These are phyloP conservation scores for Halcyon smyrnensis DNA, from an alignment of 2,797 vertebrate genomes.

Conservation along the genomic window DNA sequence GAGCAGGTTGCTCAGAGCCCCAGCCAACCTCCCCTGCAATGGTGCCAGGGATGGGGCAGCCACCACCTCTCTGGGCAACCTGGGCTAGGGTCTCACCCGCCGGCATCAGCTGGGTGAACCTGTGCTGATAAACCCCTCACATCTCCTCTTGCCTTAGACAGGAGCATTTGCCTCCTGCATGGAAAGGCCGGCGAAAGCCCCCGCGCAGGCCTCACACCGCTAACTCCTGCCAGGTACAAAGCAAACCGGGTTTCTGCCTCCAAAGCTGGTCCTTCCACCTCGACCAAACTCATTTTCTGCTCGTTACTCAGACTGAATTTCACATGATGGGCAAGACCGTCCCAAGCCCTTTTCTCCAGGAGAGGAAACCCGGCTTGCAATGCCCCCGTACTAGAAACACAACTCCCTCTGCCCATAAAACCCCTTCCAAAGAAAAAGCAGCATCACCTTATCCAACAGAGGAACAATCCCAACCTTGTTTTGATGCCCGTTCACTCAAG, in stretches of 20 bases:
- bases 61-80: background rate
- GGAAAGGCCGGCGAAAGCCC: background rate
- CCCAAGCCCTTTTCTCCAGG: background rate
- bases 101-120: background rate
- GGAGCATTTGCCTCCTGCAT: fast-evolving
- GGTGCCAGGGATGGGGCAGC: background rate
- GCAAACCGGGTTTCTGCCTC: background rate
- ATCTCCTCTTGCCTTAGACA: background rate
- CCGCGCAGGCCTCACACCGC: background rate
- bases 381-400: fast-evolving
- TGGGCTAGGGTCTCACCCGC: background rate
- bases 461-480: background rate
- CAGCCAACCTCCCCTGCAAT: background rate
- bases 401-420: background rate
- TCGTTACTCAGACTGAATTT: fast-evolving
- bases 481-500: background rate
- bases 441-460: background rate
- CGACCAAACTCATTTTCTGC: background rate
- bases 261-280: background rate
- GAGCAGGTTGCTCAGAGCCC: background rate
- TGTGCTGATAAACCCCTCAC: background rate
- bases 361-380: background rate
- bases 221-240: background rate
- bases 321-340: fast-evolving
- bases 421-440: background rate